Evolutionary conservation across 1,140 invertebrate species (phyloP).

Genomic region (Lordiphosa collinella): DNA sequence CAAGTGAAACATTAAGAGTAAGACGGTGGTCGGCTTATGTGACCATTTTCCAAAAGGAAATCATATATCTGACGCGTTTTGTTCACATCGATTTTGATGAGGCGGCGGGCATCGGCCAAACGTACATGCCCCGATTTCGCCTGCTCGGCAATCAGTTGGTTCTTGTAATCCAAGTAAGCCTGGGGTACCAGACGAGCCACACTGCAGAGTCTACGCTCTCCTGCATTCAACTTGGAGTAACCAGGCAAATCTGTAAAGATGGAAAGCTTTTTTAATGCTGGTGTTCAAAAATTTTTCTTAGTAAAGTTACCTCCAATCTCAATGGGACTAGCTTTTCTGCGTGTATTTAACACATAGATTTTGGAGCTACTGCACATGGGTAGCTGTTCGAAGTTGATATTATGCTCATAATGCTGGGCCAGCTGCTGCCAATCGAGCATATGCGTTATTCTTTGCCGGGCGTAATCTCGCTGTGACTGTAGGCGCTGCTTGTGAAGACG

Average conservation of each 20-base stretch:
- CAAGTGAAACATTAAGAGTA: constrained; percentile 60
- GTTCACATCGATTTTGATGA: constrained; percentile 96
- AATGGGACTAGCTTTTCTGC: constrained; percentile 81
- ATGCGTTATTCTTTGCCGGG: constrained; percentile 63
- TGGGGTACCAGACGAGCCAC: constrained; percentile 86
- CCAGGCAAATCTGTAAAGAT: constrained; percentile 86
- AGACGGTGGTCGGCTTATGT: constrained; percentile 82
- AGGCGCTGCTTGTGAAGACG: constrained; percentile 83
- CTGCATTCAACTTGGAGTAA: constrained; percentile 86
- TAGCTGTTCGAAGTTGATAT: constrained; percentile 26
- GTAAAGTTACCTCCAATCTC: constrained; percentile 80
- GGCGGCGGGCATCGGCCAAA: constrained; percentile 88
- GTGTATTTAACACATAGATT: constrained; percentile 58
- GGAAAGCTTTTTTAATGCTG: not conserved
- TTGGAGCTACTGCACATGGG: constrained; percentile 41
- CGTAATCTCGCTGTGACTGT: constrained; percentile 80
- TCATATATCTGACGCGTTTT: constrained; percentile 95
- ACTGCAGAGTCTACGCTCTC: constrained; percentile 89
- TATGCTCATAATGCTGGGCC: constrained; percentile 53
- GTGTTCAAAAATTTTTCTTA: no score
- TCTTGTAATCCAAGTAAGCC: constrained; percentile 89
- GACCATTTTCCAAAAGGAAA: constrained; percentile 87
- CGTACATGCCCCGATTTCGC: constrained; percentile 86
- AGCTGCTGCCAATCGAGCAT: constrained; percentile 80
- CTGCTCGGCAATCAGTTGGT: constrained; percentile 87